These are phyloP conservation scores for Chrysopa pallens DNA, from an alignment of 1,140 invertebrate species.

Conservation along the genomic window DNA sequence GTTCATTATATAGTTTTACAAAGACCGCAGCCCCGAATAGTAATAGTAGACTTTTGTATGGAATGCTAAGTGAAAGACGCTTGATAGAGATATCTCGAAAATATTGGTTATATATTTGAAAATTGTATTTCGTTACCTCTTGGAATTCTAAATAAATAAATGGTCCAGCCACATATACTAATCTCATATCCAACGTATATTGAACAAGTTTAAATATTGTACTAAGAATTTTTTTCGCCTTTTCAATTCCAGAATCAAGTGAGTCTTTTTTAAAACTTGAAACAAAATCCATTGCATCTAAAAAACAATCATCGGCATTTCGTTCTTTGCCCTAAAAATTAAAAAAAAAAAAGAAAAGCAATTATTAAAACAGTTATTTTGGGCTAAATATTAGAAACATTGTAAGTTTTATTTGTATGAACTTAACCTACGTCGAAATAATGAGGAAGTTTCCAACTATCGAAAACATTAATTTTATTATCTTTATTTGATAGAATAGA, in stretches of 20 bases:
- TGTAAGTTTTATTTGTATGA: too few species aligned
- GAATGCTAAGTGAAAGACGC: too few species aligned
- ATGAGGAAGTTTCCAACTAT: too few species aligned
- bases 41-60: too few species aligned
- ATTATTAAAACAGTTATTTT: background rate
- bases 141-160: constrained; percentile 76
- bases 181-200: constrained; percentile 58
- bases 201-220: constrained; percentile 68
- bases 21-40: too few species aligned
- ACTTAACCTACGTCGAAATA: too few species aligned
- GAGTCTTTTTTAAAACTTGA: constrained; percentile 39
- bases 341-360: background rate
- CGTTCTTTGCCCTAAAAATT: constrained; percentile 27
- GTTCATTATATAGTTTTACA: too few species aligned
- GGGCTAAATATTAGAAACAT: too few species aligned
- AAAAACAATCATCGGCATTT: constrained; percentile 42
- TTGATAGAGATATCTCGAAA: too few species aligned
- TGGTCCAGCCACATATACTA: constrained; percentile 68
- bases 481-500: too few species aligned
- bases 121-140: constrained; percentile 33
- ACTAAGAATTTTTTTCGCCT: constrained; percentile 52
- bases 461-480: too few species aligned
- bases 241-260: constrained; percentile 50
- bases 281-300: constrained; percentile 56
- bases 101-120: too few species aligned